Base-by-base conservation (phyloP, 1,140 invertebrate species). In the Stegodyphus dumicola region DNA sequence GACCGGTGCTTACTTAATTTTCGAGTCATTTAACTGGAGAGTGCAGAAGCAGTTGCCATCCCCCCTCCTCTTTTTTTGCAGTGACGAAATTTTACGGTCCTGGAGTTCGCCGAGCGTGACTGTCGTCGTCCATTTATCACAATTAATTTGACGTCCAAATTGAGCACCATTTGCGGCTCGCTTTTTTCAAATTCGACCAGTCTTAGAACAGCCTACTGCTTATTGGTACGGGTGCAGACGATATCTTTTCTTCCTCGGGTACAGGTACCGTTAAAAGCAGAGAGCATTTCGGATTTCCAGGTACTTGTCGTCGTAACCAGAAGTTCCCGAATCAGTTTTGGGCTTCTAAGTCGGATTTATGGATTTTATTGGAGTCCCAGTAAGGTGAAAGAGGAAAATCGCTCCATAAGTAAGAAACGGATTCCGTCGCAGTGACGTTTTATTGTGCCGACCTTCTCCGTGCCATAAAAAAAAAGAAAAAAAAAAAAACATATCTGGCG, bases 21-120 rank as follows among this genome's bases (percentile, higher is more conserved):
- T 67, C n/a, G 33, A 70, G 15, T 76, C 81, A 77, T 69, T 84
- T 74, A 71, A 77, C 11, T 49, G 17, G 53, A 33, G 33, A 83
- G 51, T 66, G 17, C 53, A 60, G 77, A 71, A 15, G 54, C 69
- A n/a, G 56, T 56, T 69, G 49, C 56, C 74, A 69, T 48, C 71
- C 53, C 13, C n/a, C 33, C 13, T 52, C 13, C 17, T 33, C 66
- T 79, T 17, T 60, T 52, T 49, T 65, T n/a, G n/a, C 81, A 70
- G 81, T 84, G 81, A 84, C 81, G 81, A 84, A 84, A 84, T 84
- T 84, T 84, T 84, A 84, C 81, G 81, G 73, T 84, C 81, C 73
- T 67, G 17, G 81, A 52, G 18, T 17, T 64, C 65, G 5, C 65
- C 64, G n/a, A 17, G 73, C 81, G 81, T 84, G 81, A 84, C 81